These are phyloP conservation scores for Conger conger DNA, from an alignment of 2,113 vertebrate species.

Conservation along the genomic window DNA sequence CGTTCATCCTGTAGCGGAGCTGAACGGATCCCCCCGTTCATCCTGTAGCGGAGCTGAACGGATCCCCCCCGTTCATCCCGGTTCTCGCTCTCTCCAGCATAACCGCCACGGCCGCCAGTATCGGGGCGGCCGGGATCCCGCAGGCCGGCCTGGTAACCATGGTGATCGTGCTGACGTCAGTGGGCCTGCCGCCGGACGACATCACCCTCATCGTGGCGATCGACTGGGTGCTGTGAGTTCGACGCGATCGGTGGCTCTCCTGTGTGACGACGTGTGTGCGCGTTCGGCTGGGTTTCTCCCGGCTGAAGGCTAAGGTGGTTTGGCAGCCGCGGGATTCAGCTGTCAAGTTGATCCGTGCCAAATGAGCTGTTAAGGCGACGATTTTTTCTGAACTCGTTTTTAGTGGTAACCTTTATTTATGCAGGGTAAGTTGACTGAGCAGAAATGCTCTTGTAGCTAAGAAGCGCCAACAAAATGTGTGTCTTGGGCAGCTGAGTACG, in stretches of 20 bases:
- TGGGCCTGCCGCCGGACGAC: constrained; percentile 81
- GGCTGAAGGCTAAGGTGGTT: not conserved
- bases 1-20: too few species aligned
- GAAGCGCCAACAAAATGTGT: not conserved
- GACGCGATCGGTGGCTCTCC: not conserved
- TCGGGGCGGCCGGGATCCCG: constrained; percentile 78
- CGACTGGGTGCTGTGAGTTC: constrained; percentile 84
- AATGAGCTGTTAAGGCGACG: too few species aligned
- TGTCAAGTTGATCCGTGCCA: not conserved
- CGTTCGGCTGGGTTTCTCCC: not conserved
- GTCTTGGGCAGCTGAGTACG: not conserved
- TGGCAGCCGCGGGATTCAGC: not conserved
- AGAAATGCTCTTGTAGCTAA: not conserved
- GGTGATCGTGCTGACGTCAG: constrained; percentile 87
- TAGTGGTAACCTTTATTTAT: too few species aligned
- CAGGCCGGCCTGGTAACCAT: constrained; percentile 85
- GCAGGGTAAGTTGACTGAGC: too few species aligned
- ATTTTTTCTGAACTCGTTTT: too few species aligned
- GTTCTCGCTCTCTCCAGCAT: constrained; percentile 54
- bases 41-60: too few species aligned
- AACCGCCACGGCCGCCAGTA: constrained; percentile 75
- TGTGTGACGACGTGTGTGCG: not conserved
- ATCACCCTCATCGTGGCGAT: constrained; percentile 84
- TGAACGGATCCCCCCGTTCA: too few species aligned
- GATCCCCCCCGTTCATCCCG: not conserved